Conservation (phyloP, 2,113 vertebrate species). For the Oryzias javanicus region DNA sequence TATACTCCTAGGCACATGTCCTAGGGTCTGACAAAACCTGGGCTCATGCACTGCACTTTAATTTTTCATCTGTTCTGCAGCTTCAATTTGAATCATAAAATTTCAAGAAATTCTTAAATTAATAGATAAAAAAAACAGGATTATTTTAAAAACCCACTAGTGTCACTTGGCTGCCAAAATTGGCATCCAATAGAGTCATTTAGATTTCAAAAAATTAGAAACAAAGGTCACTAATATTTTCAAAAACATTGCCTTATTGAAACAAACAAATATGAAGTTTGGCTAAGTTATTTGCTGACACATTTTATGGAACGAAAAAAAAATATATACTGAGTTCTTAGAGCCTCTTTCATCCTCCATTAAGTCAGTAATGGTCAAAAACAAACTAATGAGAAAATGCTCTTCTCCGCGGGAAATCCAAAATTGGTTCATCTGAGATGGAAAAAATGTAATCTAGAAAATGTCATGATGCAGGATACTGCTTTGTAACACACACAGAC, state of each 20-base stretch:
- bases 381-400: constrained; percentile 49
- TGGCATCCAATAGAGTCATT: not conserved
- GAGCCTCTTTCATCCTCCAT: constrained; percentile 53
- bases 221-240: not conserved
- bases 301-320: constrained; percentile 29
- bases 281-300: constrained; percentile 30
- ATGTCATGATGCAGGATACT: constrained; percentile 4
- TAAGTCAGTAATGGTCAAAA: constrained; percentile 51
- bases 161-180: too few species aligned
- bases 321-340: constrained; percentile 14
- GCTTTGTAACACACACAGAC: constrained; percentile 7
- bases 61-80: too few species aligned
- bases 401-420: constrained; percentile 29
- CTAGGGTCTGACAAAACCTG: too few species aligned
- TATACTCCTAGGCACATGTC: too few species aligned
- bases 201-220: constrained; percentile 10
- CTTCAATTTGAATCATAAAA: too few species aligned
- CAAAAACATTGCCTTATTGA: constrained; percentile 10
- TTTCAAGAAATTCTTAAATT: too few species aligned
- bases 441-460: constrained; percentile 5
- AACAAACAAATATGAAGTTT: constrained; percentile 11
- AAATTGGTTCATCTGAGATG: constrained; percentile 18
- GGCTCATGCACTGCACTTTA: too few species aligned
- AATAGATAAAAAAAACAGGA: too few species aligned
- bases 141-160: too few species aligned